Evolutionary conservation across 2,888 invertebrate genomes (phyloP), one percentile per base, ranked within the genome.

Genomic region (Leptogaster cylindrica): DNA sequence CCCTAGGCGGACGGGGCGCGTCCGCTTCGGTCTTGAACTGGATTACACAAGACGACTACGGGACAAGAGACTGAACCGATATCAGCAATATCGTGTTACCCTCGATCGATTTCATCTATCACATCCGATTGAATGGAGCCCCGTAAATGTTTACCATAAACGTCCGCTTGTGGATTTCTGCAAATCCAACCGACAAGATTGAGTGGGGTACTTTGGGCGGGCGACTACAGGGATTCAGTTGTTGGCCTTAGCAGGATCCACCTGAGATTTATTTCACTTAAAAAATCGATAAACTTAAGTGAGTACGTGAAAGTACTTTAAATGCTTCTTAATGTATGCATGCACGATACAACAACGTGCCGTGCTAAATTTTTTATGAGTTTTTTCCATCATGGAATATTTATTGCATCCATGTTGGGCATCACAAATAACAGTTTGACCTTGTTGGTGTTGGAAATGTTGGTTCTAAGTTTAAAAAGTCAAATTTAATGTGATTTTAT

Each of bases 211-310:
- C n/a, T n/a, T n/a, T n/a, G n/a, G 46, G 46, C 10, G 8, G 18
- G 10, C 10, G 18, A 10, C 12, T 46, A 5, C 46, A n/a, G n/a
- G 46, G 18, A 46, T 20, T 46, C 46, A 18, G n/a, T 2, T 23
- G 20, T n/a, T 12, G 10, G 16, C 18, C 52, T 12, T 14, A 14
- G 16, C 18, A 18, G 12, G 18, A 28, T 16, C 2, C 20, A 52
- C 28, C 31, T 52, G 18, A 33, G 52, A 33, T 52, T 52, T 52
- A 52, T 52, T 52, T 52, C 52, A 31, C 33, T 52, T 52, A 31
- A 18, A 33, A 33, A 14, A 52, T 52, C 52, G 52, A 52, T 52
- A 52, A 52, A 52, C 28, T 20, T 23, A 25, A 33, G 33, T 31
- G 52, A 28, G 31, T 31, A 52, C 52, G 52, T 52, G 52, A 52